Conservation (phyloP, 1,140 invertebrate genomes). For the Drosophila obscura region DNA sequence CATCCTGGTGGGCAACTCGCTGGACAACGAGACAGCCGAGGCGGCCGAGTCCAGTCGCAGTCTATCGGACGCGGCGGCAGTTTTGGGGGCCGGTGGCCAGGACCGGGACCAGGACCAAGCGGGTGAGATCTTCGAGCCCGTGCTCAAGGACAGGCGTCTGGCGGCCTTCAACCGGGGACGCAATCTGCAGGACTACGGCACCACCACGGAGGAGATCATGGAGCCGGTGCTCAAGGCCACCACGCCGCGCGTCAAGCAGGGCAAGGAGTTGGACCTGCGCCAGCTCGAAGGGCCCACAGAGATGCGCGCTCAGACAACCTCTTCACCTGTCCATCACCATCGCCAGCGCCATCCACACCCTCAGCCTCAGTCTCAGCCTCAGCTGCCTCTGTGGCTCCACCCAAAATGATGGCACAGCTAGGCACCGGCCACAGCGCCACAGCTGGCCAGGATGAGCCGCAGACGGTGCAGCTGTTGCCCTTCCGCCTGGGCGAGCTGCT, state of each 20-base stretch:
- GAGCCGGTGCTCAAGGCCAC: slow-evolving; percentile 89
- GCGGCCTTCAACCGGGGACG: slow-evolving; percentile 57
- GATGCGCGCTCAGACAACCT: slow-evolving; percentile 2
- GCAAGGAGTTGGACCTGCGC: slow-evolving; percentile 74
- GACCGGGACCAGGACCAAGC: slow-evolving; percentile 38
- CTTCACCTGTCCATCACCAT: neutral
- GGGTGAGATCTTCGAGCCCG: slow-evolving; percentile 84
- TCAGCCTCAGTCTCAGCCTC: too few relatives aligned
- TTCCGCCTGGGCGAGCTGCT: slow-evolving; percentile 90
- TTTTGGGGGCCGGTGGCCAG: slow-evolving; percentile 35
- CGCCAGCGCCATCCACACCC: too few relatives aligned
- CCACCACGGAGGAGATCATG: slow-evolving; percentile 86
- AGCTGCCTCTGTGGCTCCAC: neutral
- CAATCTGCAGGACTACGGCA: slow-evolving; percentile 75
- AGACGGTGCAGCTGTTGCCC: slow-evolving; percentile 91
- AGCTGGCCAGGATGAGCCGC: slow-evolving; percentile 72
- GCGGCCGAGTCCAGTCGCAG: slow-evolving; percentile 86
- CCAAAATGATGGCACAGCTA: slow-evolving; percentile 63
- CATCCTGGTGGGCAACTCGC: slow-evolving; percentile 84
- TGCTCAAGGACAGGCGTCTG: slow-evolving; percentile 68
- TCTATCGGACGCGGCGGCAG: slow-evolving; percentile 83
- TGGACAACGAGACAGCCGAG: slow-evolving; percentile 84
- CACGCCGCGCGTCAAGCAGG: slow-evolving; percentile 85
- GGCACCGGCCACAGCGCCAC: slow-evolving; percentile 11
- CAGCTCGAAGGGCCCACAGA: neutral